Evolutionary conservation across 2,797 vertebrate species (phyloP), one percentile per base, ranked within the genome.

Genomic region (Clamator glandarius): DNA sequence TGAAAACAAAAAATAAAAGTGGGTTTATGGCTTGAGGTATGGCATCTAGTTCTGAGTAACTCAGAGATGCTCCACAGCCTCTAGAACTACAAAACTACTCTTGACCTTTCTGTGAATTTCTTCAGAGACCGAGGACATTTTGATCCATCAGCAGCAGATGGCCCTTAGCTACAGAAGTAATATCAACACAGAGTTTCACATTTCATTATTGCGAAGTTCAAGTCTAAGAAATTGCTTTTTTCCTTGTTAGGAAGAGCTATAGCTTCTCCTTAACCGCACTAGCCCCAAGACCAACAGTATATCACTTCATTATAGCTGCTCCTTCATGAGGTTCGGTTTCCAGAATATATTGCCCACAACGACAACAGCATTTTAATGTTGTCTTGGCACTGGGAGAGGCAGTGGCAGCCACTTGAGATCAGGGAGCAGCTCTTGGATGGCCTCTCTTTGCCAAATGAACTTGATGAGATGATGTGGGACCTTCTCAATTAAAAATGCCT

Each of bases 141-240:
- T 54, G 78, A 55, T 59, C 51, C 93, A 69, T 23, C 84, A 86
- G 83, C 67, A 72, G 87, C 74, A 72, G 74, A 69, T 69, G 77
- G 84, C 80, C 59, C 59, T 76, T 35, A 88, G 80, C 89, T 76
- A 44, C 86, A 84, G 42, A 66, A 93, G 54, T 12, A n/a, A 82
- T 61, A 54, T 48, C 0, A 0, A 57, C 72, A 59, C 61, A 7
- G 26, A 68, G 9, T 12, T 91, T 85, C 87, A 84, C 75, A 70
- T 95, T 87, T 59, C 82, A 59, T 87, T 83, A 79, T 23, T 54
- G 51, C 19, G 4, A 89, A 87, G 87, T 73, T 83, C 87, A 84
- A 26, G 24, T 7, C 78, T 44, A 51, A 87, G 61, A 80, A 95
- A 92, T 89, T 70, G 55, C 28, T 89, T 93, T 91, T 91, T 67